Base-by-base conservation (phyloP, 2,113 vertebrate genomes). In the Ictalurus punctatus region DNA sequence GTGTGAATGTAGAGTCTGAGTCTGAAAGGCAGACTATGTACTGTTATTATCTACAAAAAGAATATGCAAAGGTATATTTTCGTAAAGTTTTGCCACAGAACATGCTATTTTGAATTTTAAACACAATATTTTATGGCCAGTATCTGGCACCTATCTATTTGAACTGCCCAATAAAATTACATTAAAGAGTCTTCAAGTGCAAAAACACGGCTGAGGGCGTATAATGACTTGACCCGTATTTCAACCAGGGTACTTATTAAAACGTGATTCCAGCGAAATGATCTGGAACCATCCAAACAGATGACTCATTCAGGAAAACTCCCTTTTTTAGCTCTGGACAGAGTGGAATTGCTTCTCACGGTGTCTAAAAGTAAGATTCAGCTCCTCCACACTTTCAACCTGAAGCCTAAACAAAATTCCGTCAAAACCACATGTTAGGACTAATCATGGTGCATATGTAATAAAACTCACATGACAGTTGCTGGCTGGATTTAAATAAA, bases 291-390 rank as follows among this genome's bases (percentile, higher is more conserved):
- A 84, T 86, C 79, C 87, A 90, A 90, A 89, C 88, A 88, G 52
- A 90, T 90, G 90, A 90, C 67, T 90, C 91, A 88, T 88, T 80
- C 78, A 92, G 84, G 88, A 88, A 92, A 88, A 90, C 67, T 90
- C 87, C 85, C 86, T 86, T 61, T 48, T 79, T 61, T 91, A 90
- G 88, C 86, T 90, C 69, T 71, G 79, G 25, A 88, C 40, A 54
- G 80, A 90, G 79, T 84, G 44, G 69, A 61, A 74, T 37, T 40
- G 80, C 61, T 90, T 91, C 90, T 90, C 88, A 56, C 69, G 40
- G 30, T 84, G 86, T 30, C 34, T 56, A 54, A 91, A 58, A 89
- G 58, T 14, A 37, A 80, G n/a, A 58, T 74, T 87, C 30, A 9
- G 30, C n/a, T 23, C 37, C 79, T 90, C 30, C 12, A 27, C 25